Evolutionary conservation across 2,113 vertebrate genomes (phyloP).

Genomic region (Gnathonemus echidnorhynchus): DNA sequence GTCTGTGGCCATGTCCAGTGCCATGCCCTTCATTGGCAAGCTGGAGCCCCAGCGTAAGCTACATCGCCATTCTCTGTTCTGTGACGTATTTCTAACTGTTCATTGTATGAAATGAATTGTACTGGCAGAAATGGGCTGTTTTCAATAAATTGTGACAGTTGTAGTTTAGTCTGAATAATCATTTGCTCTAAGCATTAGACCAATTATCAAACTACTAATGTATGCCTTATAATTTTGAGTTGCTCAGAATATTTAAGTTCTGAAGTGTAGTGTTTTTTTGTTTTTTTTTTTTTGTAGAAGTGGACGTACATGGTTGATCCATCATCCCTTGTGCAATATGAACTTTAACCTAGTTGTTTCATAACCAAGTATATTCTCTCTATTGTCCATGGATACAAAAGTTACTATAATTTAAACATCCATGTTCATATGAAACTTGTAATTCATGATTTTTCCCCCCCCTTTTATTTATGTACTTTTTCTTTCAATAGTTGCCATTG

Average conservation of each 20-base stretch:
- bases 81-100: background rate
- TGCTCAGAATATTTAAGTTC: background rate
- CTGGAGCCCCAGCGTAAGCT: constrained; percentile 85
- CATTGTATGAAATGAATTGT: background rate
- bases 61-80: background rate
- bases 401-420: background rate
- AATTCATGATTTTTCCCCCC: background rate
- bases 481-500: constrained; percentile 65
- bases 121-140: background rate
- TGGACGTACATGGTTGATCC: background rate
- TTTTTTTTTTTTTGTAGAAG: background rate
- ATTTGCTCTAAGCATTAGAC: background rate
- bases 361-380: background rate
- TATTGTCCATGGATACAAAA: background rate
- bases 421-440: background rate
- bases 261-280: background rate
- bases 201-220: background rate
- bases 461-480: background rate
- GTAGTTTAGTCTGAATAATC: background rate
- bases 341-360: background rate
- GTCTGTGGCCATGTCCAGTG: constrained; percentile 66
- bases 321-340: background rate
- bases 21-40: constrained; percentile 77
- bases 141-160: background rate
- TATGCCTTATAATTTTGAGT: background rate